Conservation (phyloP, 2,888 invertebrate species). For the Sminthurides aquaticus region DNA sequence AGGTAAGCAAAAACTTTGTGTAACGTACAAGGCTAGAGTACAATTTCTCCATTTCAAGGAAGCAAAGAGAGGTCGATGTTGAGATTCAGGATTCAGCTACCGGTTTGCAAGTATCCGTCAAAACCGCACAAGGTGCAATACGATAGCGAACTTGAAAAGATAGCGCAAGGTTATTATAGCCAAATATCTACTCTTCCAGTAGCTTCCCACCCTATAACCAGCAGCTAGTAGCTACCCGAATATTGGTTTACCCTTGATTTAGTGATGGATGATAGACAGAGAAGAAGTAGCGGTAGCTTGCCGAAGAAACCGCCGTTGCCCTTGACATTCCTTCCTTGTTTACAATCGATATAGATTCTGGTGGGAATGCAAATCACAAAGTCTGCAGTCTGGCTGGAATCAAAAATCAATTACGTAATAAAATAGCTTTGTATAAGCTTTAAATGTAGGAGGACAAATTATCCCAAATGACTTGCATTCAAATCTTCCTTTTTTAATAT, state of each 20-base stretch:
- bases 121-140: no score
- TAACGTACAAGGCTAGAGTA: no score
- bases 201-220: no score
- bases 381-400: background rate
- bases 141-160: no score
- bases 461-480: background rate
- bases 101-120: no score
- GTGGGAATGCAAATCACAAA: background rate
- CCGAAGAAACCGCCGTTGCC: background rate
- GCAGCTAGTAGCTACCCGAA: no score
- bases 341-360: background rate
- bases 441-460: background rate
- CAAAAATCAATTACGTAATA: background rate
- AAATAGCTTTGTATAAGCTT: background rate
- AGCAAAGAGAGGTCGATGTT: no score
- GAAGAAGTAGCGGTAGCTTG: background rate
- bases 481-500: background rate
- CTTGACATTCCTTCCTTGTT: background rate
- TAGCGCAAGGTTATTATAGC: background rate
- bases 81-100: no score
- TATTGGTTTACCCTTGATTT: background rate
- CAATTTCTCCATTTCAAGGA: no score
- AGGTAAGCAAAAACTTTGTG: no score
- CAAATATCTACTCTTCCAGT: background rate
- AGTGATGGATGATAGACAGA: background rate